These are phyloP conservation scores for Cydia splendana DNA, from an alignment of 1,140 invertebrate genomes.

Conservation along the genomic window DNA sequence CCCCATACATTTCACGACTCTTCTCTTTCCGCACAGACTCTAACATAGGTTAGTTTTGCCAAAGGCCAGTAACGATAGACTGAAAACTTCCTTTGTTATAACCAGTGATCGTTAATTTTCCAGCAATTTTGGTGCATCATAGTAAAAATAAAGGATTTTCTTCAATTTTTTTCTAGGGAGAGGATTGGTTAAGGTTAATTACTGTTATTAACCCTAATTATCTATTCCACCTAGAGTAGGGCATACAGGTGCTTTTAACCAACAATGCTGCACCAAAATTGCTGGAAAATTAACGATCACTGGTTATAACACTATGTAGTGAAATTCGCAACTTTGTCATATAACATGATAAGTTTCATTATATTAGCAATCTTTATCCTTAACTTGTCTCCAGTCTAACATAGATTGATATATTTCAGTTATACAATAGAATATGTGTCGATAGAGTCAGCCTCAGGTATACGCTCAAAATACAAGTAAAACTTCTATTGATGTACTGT, in stretches of 20 bases:
- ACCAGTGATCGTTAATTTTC: no score
- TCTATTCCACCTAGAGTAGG: no score
- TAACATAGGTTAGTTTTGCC: background rate
- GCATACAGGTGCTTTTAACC: no score
- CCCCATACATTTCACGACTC: no score
- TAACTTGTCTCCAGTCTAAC: background rate
- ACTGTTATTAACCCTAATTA: no score
- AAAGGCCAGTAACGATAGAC: background rate
- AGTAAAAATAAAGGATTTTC: no score
- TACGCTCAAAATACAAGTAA: constrained; percentile 7
- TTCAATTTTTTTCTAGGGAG: no score
- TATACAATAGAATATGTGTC: constrained; percentile 9
- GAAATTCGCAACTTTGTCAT: background rate
- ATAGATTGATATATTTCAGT: constrained; percentile 9
- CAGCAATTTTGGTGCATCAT: no score
- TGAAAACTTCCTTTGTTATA: background rate
- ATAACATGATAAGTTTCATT: background rate
- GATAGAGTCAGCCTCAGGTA: constrained; percentile 2
- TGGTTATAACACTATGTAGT: no score
- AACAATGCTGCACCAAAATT: no score
- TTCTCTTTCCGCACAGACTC: background rate
- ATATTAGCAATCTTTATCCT: background rate
- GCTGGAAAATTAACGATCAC: no score
- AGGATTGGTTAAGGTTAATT: no score
- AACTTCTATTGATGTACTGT: constrained; percentile 9